Percentiles rank a stretch among this genome's conserved stretches.
phyloP scores from a whole-genome alignment of 2,888 invertebrate genomes.

The Nycteola revayana region DNA sequence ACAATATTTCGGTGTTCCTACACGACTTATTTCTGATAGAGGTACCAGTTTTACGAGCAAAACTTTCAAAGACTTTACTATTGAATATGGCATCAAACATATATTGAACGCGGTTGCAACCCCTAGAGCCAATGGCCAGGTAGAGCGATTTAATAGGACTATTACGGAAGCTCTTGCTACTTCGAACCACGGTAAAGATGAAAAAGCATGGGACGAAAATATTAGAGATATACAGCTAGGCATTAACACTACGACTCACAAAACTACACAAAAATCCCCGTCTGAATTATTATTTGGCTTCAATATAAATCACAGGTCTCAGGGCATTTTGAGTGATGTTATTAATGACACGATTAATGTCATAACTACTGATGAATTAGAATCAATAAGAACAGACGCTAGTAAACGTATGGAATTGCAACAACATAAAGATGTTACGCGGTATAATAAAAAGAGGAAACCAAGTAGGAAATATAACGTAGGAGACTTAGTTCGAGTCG shows the following conservation, averaged over 20 bases:
- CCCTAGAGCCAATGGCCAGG: not conserved
- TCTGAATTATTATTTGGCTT: constrained; percentile 1
- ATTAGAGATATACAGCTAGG: constrained; percentile 1
- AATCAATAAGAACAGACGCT: not conserved
- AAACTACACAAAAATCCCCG: constrained; percentile 1
- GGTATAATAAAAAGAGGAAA: not conserved
- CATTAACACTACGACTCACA: constrained; percentile 1
- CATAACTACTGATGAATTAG: not conserved
- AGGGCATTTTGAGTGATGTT: not conserved
- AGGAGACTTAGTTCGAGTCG: constrained; percentile 2
- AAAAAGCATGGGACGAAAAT: not conserved
- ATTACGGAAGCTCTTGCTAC: not conserved
- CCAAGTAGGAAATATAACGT: not conserved
- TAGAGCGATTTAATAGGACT: not conserved
- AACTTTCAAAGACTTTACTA: not conserved
- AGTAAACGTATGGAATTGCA: not conserved
- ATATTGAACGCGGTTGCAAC: not conserved
- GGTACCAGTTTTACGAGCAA: constrained; percentile 1
- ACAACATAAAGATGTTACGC: not conserved
- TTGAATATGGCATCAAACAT: not conserved
- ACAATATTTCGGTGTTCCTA: constrained; percentile 1
- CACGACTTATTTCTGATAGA: not conserved
- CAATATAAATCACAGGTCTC: not conserved
- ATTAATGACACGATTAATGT: not conserved
- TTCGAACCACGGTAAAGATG: not conserved